phyloP scores from a whole-genome alignment of 2,113 vertebrate genomes.

The Sakesphorus luctuosus region DNA sequence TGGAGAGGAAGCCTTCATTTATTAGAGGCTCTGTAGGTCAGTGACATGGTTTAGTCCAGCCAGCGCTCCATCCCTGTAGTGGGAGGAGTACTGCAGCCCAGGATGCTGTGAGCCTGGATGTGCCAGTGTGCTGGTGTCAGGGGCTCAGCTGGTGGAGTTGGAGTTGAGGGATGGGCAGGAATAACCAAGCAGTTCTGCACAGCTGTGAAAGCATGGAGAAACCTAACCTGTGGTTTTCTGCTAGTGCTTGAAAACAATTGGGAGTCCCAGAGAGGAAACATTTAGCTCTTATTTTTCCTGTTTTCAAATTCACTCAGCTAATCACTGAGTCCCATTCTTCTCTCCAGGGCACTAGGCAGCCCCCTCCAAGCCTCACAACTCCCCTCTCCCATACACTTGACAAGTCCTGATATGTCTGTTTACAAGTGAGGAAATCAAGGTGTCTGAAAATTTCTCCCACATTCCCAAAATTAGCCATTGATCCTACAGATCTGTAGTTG shows the following conservation, averaged over 20 bases:
- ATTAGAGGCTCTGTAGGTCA: background rate
- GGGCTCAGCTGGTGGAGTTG: background rate
- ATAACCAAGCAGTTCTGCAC: background rate
- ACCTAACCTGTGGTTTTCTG: background rate
- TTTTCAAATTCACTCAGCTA: conserved; percentile 5
- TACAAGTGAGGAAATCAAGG: background rate
- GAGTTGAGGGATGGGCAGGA: background rate
- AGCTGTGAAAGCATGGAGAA: conserved; percentile 50
- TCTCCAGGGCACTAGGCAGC: background rate
- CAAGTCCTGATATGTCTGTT: background rate
- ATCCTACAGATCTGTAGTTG: background rate
- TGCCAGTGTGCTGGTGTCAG: background rate
- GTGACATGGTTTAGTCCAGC: background rate
- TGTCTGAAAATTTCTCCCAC: background rate
- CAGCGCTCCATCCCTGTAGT: background rate
- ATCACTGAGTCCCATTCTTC: background rate
- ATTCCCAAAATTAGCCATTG: background rate
- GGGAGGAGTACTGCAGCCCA: background rate
- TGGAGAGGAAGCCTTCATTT: background rate
- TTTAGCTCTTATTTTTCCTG: conserved; percentile 57
- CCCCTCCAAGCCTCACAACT: background rate
- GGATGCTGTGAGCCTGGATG: background rate
- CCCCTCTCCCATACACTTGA: background rate
- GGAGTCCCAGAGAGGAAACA: conserved; percentile 37
- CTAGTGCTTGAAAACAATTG: conserved; percentile 1